Percentiles rank a stretch among this genome's conserved stretches.
Evolutionary conservation across 2,113 vertebrate species (phyloP).

Genomic region (Rhabdomys dilectus): DNA sequence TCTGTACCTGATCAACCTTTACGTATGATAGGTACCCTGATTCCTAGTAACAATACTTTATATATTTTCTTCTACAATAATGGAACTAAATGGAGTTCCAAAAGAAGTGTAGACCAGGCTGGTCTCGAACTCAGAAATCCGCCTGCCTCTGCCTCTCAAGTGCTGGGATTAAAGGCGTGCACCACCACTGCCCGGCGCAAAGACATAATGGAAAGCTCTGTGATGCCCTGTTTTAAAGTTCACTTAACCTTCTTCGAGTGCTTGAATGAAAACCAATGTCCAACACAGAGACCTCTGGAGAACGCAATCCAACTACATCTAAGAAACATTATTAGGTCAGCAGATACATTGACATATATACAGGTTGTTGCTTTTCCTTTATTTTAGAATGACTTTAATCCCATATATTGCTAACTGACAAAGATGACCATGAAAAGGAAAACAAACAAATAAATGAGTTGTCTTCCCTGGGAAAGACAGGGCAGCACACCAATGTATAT

Average conservation of each 20-base stretch:
- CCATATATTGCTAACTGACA: not conserved
- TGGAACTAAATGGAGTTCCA: too few relatives aligned
- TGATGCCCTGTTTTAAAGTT: not conserved
- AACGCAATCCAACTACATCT: not conserved
- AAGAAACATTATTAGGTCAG: not conserved
- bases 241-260: not conserved
- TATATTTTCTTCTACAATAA: not conserved
- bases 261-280: not conserved
- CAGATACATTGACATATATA: not conserved
- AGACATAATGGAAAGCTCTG: fast-evolving
- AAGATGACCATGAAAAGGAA: not conserved
- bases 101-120: too few relatives aligned
- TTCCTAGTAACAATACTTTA: too few relatives aligned
- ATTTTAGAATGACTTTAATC: not conserved
- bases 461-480: not conserved
- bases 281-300: too few relatives aligned
- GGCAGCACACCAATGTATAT: not conserved
- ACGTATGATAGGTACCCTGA: fast-evolving
- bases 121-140: too few relatives aligned
- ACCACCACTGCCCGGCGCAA: too few relatives aligned
- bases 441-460: too few relatives aligned
- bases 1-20: not conserved
- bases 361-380: not conserved
- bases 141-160: too few relatives aligned
- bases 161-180: too few relatives aligned